A percentile compares a stretch with the other conserved stretches of the same genome.
Evolutionary conservation across 2,888 invertebrate species (phyloP).

Genomic region (Pammene fasciana): DNA sequence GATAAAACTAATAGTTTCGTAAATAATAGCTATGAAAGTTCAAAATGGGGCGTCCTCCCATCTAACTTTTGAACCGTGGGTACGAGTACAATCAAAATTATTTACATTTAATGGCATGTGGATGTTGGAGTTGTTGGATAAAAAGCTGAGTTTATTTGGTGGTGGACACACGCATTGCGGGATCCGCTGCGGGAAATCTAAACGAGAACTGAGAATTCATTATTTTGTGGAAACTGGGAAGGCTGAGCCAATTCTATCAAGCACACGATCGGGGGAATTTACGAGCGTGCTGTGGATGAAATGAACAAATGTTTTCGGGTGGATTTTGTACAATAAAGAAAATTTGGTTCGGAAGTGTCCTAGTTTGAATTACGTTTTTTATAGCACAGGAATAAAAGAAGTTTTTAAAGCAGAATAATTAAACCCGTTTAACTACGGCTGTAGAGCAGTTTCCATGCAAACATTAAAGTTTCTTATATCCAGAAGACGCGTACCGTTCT

Average conservation of each 20-base stretch:
- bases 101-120: conserved; percentile 10
- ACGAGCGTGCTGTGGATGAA: conserved; percentile 28
- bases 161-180: conserved; percentile 32
- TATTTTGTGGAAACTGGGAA: conserved; percentile 23
- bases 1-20: too few relatives aligned
- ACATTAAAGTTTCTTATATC: too few relatives aligned
- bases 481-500: too few relatives aligned
- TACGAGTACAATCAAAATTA: too few relatives aligned
- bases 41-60: too few relatives aligned
- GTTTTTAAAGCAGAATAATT: too few relatives aligned
- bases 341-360: background rate
- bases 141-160: conserved; percentile 5
- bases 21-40: too few relatives aligned
- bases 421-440: too few relatives aligned
- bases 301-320: conserved; percentile 22
- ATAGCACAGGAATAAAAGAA: too few relatives aligned
- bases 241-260: conserved; percentile 35
- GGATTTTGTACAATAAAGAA: background rate
- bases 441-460: too few relatives aligned
- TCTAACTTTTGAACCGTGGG: too few relatives aligned
- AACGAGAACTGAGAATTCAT: conserved; percentile 32
- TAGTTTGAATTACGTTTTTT: too few relatives aligned
- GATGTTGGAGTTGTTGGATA: background rate
- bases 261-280: conserved; percentile 23
- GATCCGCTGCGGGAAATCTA: conserved; percentile 35